Evolutionary conservation across 2,888 invertebrate genomes (phyloP).

Genomic region (Drosophila vallismaia): DNA sequence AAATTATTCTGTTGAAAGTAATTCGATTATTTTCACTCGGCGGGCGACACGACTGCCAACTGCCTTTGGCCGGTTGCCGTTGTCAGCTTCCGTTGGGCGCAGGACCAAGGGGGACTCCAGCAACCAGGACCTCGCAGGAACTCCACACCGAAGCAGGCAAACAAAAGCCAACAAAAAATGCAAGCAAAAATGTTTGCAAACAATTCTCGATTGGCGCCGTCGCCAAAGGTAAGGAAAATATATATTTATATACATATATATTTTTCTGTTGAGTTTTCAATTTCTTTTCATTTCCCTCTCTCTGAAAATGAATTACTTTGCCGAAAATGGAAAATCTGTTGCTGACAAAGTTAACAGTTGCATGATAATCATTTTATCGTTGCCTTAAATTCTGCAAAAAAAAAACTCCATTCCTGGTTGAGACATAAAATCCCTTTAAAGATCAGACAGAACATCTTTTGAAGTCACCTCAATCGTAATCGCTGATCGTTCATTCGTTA

Average conservation of each 20-base stretch:
- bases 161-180: constrained; percentile 17
- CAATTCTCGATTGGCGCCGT: constrained; percentile 67
- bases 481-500: constrained; percentile 74
- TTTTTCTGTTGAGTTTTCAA: constrained; percentile 72
- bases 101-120: constrained; percentile 9
- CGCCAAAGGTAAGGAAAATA: constrained; percentile 68
- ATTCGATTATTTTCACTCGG: constrained; percentile 84
- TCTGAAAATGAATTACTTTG: constrained; percentile 55
- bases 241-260: constrained; percentile 17
- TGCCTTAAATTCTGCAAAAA: background rate
- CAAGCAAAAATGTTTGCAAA: constrained; percentile 70
- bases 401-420: background rate
- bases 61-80: constrained; percentile 54
- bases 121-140: constrained; percentile 16
- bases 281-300: constrained; percentile 58
- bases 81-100: constrained; percentile 48
- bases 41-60: constrained; percentile 65
- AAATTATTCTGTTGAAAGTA: constrained; percentile 84
- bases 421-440: constrained; percentile 19
- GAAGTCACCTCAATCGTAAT: constrained; percentile 51
- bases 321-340: constrained; percentile 68
- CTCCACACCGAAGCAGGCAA: constrained; percentile 39
- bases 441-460: constrained; percentile 2
- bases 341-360: constrained; percentile 67
- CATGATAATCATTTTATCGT: constrained; percentile 40